phyloP scores from a whole-genome alignment of 2,797 vertebrate species.

The Oreortyx pictus region DNA sequence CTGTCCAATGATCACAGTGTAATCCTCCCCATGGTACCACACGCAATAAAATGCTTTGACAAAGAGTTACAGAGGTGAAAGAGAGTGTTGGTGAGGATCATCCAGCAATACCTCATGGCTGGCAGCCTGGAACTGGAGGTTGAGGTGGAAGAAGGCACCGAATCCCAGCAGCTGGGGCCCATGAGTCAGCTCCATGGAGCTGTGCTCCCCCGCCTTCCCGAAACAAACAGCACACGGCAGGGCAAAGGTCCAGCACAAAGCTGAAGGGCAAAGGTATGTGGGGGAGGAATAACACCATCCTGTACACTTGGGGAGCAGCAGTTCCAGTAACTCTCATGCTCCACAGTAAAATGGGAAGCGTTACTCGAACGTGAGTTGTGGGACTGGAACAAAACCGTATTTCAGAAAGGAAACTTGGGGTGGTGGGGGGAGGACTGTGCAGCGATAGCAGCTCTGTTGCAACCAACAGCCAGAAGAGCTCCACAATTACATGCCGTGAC shows the following conservation, averaged over 20 bases:
- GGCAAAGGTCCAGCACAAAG: constrained; percentile 71
- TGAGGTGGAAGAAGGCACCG: neutral
- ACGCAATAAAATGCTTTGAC: neutral
- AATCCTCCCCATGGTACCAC: accelerated
- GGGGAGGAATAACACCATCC: constrained; percentile 18
- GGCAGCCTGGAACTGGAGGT: neutral
- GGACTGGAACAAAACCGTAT: neutral
- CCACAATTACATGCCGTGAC: constrained; percentile 38
- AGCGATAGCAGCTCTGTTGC: constrained; percentile 61
- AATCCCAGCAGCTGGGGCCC: constrained; percentile 11
- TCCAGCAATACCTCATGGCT: accelerated
- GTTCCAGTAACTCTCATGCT: neutral
- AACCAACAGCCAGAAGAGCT: constrained; percentile 36
- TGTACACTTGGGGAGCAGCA: neutral
- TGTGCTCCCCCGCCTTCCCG: constrained; percentile 4
- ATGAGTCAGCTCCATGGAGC: constrained; percentile 37
- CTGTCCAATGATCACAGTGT: neutral
- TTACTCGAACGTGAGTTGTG: neutral
- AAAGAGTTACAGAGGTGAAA: neutral
- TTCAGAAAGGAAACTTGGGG: constrained; percentile 24
- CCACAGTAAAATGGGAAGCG: neutral
- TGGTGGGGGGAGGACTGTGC: neutral
- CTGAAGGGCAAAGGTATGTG: constrained; percentile 57
- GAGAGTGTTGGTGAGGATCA: neutral
- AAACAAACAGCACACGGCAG: constrained; percentile 65